Percentiles rank a stretch among this genome's conserved stretches.
These are phyloP conservation scores for Alexandromys fortis DNA, from an alignment of 2,113 vertebrate genomes.

Conservation along the genomic window DNA sequence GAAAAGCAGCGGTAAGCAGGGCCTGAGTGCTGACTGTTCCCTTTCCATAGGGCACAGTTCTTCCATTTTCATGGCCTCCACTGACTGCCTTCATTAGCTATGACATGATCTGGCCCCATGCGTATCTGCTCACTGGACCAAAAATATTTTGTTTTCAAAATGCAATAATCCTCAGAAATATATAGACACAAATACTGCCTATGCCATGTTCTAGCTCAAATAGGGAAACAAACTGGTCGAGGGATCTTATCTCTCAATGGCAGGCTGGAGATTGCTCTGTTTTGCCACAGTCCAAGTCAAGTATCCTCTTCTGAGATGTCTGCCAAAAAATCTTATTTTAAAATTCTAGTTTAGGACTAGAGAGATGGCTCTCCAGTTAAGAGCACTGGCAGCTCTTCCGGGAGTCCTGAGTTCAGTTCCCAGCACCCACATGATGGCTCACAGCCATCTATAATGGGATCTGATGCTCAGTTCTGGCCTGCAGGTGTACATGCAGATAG, in stretches of 20 bases:
- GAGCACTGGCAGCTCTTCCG: too few species aligned
- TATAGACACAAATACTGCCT: neutral
- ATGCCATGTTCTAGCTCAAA: neutral
- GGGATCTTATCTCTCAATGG: neutral
- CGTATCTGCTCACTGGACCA: neutral
- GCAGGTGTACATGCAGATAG: too few species aligned
- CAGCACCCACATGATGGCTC: too few species aligned
- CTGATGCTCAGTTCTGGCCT: too few species aligned
- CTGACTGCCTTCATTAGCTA: neutral
- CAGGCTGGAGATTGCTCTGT: neutral
- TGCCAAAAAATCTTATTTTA: neutral
- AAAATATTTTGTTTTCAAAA: constrained; percentile 6
- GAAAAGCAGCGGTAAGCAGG: neutral
- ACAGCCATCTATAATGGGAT: too few species aligned
- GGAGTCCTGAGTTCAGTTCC: too few species aligned
- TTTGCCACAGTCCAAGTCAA: constrained; percentile 8
- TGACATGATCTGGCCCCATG: neutral
- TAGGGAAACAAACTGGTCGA: neutral
- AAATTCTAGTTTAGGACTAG: neutral
- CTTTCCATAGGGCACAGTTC: neutral
- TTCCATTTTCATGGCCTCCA: neutral
- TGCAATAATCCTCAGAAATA: neutral
- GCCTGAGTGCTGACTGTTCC: neutral
- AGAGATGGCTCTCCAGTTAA: too few species aligned
- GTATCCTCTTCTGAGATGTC: constrained; percentile 4